These are phyloP conservation scores for Burhinus oedicnemus DNA, from an alignment of 2,113 vertebrate genomes.

Conservation along the genomic window DNA sequence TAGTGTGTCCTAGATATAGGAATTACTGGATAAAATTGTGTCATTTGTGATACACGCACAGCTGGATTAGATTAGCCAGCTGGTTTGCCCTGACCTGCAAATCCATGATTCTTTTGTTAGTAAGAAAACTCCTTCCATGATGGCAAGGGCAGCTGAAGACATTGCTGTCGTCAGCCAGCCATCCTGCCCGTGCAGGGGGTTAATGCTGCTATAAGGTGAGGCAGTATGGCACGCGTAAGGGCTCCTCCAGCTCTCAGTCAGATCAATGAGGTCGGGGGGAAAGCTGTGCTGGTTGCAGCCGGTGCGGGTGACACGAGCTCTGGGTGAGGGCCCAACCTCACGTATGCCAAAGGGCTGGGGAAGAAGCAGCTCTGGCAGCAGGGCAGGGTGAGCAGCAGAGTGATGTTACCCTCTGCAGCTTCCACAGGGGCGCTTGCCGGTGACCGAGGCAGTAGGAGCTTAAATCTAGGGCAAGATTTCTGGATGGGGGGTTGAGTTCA, in stretches of 20 bases:
- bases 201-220: background rate
- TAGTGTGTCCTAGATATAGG: background rate
- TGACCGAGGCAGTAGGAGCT: background rate
- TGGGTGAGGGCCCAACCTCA: background rate
- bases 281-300: background rate
- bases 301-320: fast-evolving
- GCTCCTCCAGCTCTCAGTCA: background rate
- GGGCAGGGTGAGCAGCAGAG: background rate
- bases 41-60: background rate
- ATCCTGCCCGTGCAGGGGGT: background rate
- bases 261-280: background rate
- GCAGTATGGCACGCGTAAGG: fast-evolving
- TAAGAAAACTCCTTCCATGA: background rate
- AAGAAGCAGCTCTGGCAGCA: background rate
- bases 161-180: background rate
- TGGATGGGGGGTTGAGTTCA: background rate
- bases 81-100: background rate
- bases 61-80: background rate
- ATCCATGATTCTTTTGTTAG: background rate
- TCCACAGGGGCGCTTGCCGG: background rate
- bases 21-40: background rate
- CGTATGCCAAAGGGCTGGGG: background rate
- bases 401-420: background rate
- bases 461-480: background rate
- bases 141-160: background rate